Evolutionary conservation across 2,797 vertebrate species (phyloP).

Genomic region (Melanotaenia maccullochi): DNA sequence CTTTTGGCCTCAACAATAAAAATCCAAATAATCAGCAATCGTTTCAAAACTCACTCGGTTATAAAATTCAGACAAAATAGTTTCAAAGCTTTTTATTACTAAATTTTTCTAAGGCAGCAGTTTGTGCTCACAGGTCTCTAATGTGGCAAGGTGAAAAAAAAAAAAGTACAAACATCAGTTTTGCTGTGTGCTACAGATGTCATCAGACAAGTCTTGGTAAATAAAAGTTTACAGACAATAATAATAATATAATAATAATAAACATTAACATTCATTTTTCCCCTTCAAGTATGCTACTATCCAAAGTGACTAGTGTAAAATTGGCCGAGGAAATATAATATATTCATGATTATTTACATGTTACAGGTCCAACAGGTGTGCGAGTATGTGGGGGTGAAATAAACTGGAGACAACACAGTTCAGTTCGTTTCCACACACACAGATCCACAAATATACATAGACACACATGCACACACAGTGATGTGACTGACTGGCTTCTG

Average conservation of each 20-base stretch:
- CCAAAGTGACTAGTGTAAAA: slow-evolving; percentile 85
- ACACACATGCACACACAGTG: slow-evolving; percentile 37
- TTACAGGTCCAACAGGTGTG: slow-evolving; percentile 63
- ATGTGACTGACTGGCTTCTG: slow-evolving; percentile 49
- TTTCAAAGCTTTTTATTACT: slow-evolving; percentile 78
- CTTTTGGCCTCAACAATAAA: slow-evolving; percentile 17
- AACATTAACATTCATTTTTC: slow-evolving; percentile 74
- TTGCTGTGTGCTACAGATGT: slow-evolving; percentile 72
- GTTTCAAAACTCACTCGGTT: not conserved
- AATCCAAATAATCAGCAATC: slow-evolving; percentile 3
- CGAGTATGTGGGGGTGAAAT: not conserved
- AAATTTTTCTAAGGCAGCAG: slow-evolving; percentile 78
- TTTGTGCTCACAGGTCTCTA: slow-evolving; percentile 77
- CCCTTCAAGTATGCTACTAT: slow-evolving; percentile 83
- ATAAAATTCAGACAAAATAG: slow-evolving; percentile 10
- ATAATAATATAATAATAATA: slow-evolving; percentile 55
- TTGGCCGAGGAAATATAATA: slow-evolving; percentile 74
- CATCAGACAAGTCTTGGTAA: slow-evolving; percentile 69
- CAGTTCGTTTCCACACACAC: slow-evolving; percentile 21
- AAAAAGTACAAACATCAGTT: slow-evolving; percentile 74
- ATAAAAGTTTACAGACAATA: slow-evolving; percentile 68
- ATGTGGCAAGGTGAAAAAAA: slow-evolving; percentile 74
- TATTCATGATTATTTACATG: slow-evolving; percentile 72
- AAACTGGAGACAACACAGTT: not conserved
- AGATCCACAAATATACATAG: not conserved